Evolutionary conservation across 2,113 vertebrate genomes (phyloP).

Genomic region (Cyprinus carpio): DNA sequence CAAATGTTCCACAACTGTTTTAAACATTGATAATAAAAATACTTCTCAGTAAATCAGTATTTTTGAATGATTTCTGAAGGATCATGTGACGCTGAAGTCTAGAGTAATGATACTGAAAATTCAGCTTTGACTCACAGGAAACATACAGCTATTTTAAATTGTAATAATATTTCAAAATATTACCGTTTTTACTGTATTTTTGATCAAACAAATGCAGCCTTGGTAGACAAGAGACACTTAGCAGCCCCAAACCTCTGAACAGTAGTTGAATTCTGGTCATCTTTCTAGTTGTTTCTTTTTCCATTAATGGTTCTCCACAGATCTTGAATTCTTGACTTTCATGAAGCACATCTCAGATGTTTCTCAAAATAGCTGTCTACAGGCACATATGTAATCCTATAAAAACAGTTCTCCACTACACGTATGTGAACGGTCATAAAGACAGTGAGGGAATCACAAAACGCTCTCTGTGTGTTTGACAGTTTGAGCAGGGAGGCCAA

Average conservation of each 20-base stretch:
- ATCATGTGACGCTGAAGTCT: not conserved
- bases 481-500: constrained; percentile 62
- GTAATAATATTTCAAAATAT: not conserved
- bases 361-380: constrained; percentile 46
- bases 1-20: not conserved
- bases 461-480: constrained; percentile 59
- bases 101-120: not conserved
- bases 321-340: constrained; percentile 23
- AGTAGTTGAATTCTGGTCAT: not conserved
- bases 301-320: constrained; percentile 55
- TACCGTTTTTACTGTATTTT: not conserved
- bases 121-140: not conserved
- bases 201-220: not conserved
- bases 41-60: not conserved
- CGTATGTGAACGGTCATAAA: constrained; percentile 54
- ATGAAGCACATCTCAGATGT: constrained; percentile 48
- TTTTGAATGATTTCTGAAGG: not conserved
- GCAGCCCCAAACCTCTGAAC: not conserved
- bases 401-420: constrained; percentile 70
- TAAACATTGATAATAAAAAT: not conserved
- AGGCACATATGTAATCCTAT: constrained; percentile 72
- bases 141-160: not conserved
- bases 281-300: constrained; percentile 17
- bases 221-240: not conserved
- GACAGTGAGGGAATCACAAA: constrained; percentile 64